Conservation (phyloP, 2,797 vertebrate genomes). For the Smutsia temminckii region DNA sequence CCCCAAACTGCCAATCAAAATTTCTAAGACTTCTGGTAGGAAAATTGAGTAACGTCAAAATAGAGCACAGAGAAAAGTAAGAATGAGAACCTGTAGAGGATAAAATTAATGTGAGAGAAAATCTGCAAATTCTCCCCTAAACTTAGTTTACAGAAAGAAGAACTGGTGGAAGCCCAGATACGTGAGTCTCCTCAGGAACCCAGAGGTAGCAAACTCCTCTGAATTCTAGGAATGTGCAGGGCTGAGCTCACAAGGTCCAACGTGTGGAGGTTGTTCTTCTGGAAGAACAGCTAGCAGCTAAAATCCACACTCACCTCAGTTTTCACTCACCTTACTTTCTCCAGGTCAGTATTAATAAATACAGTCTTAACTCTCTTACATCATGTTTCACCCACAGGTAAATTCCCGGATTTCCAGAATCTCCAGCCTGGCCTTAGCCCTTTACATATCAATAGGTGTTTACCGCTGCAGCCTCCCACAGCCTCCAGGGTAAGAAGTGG, state of each 20-base stretch:
- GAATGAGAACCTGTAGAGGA: not conserved
- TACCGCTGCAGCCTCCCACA: too few species aligned
- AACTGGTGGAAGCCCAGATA: not conserved
- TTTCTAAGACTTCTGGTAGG: not conserved
- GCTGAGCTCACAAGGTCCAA: not conserved
- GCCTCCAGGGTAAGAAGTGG: too few species aligned
- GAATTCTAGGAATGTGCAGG: not conserved
- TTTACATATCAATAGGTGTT: too few species aligned
- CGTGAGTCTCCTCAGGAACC: not conserved
- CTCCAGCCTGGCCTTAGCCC: too few species aligned
- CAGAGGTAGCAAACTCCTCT: not conserved
- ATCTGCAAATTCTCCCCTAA: not conserved
- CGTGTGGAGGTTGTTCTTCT: fast-evolving
- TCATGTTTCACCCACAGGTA: not conserved
- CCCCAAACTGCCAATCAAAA: not conserved
- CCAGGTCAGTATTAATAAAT: not conserved
- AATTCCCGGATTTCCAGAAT: too few species aligned
- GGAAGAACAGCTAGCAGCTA: not conserved
- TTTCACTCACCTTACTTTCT: not conserved
- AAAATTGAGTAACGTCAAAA: not conserved
- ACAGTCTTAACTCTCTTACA: not conserved
- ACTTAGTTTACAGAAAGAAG: not conserved
- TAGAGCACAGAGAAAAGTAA: not conserved
- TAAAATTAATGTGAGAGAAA: not conserved
- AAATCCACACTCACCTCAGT: not conserved